A percentile compares a stretch with the other conserved stretches of the same genome.
These are phyloP conservation scores for Heteromormyrus szaboi DNA, from an alignment of 2,797 vertebrate species.

Conservation along the genomic window DNA sequence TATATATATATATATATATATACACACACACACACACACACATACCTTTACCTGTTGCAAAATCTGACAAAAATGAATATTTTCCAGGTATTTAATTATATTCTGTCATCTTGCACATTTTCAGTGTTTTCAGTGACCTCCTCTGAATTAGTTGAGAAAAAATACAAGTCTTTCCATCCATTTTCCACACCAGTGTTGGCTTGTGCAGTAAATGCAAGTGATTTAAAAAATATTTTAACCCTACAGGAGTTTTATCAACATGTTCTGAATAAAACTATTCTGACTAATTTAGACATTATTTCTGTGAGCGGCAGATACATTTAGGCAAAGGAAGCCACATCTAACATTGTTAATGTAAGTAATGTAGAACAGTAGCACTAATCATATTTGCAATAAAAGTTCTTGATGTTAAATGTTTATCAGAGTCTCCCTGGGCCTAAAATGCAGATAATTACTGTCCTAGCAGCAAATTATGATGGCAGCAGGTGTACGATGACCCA, in stretches of 20 bases:
- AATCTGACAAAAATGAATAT: too few relatives aligned
- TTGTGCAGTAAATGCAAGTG: background rate
- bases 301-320: background rate
- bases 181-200: background rate
- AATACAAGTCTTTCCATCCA: background rate
- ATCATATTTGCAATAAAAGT: slow-evolving; percentile 6
- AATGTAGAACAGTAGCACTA: background rate
- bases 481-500: background rate
- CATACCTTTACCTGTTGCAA: too few relatives aligned
- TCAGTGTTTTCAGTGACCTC: background rate
- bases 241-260: background rate
- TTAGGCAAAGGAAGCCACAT: background rate
- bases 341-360: background rate
- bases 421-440: background rate
- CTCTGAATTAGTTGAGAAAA: background rate
- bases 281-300: background rate
- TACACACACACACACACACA: too few relatives aligned
- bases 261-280: background rate
- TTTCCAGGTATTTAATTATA: background rate
- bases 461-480: background rate
- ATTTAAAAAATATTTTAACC: background rate
- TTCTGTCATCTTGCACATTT: background rate
- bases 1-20: too few relatives aligned
- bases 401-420: background rate
- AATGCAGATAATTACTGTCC: background rate